Percentiles rank a stretch among this genome's conserved stretches.
Conservation (phyloP, 2,888 invertebrate species). For the Resseliella maxima region DNA sequence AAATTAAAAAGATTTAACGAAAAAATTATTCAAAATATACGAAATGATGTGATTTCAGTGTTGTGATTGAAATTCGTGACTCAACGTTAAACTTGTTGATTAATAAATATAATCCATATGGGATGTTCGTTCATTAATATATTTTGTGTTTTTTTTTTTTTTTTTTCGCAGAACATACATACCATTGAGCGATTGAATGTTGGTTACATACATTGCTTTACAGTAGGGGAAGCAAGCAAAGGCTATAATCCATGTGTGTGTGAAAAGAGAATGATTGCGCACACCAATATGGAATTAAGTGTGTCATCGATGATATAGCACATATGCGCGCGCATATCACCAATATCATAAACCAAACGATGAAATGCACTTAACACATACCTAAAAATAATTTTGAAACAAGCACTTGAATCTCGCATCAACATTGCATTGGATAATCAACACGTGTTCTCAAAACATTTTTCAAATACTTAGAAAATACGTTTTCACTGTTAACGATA, state of each 20-base stretch:
- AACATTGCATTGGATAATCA: conserved; percentile 23
- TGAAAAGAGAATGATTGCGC: not conserved
- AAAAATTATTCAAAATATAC: too few relatives aligned
- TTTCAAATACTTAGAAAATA: not conserved
- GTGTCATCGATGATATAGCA: conserved; percentile 41
- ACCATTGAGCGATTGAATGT: too few relatives aligned
- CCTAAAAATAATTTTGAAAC: conserved; percentile 14
- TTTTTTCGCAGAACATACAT: too few relatives aligned
- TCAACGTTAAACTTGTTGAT: conserved; percentile 10
- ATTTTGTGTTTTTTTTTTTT: not conserved
- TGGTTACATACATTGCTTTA: too few relatives aligned
- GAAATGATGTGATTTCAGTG: not conserved
- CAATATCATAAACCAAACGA: not conserved
- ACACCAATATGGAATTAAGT: conserved; percentile 5
- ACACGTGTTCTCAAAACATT: conserved; percentile 32
- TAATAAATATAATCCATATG: conserved; percentile 44
- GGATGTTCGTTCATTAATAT: not conserved
- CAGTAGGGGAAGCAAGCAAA: too few relatives aligned
- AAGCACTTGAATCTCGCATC: conserved; percentile 33
- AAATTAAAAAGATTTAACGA: too few relatives aligned
- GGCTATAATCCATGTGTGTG: too few relatives aligned
- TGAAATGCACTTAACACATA: conserved; percentile 43
- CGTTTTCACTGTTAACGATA: not conserved
- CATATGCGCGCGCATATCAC: conserved; percentile 17
- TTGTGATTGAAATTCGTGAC: conserved; percentile 9